These are phyloP conservation scores for Mormyrus lacerda DNA, from an alignment of 2,113 vertebrate species.

Conservation along the genomic window DNA sequence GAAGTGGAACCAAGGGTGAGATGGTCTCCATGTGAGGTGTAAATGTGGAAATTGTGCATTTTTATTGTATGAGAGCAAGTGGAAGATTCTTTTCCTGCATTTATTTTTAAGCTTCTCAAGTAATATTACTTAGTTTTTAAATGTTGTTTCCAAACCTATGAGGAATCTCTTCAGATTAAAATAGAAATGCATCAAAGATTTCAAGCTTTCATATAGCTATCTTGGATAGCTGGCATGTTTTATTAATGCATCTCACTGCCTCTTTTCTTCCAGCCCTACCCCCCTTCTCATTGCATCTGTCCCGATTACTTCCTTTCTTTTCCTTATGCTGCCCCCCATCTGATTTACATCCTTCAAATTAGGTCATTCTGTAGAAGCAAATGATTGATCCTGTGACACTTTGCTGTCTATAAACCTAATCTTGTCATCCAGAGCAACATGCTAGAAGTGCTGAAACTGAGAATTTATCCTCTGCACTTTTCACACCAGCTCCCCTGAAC, in stretches of 20 bases:
- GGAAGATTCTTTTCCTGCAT: neutral
- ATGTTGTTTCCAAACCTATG: neutral
- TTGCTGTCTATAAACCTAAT: constrained; percentile 24
- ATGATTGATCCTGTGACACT: constrained; percentile 46
- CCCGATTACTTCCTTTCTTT: neutral
- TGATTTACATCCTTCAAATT: constrained; percentile 44
- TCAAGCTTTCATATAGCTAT: neutral
- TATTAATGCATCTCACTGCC: constrained; percentile 4
- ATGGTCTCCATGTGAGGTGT: constrained; percentile 26
- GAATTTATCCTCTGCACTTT: constrained; percentile 20
- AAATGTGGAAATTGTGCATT: constrained; percentile 35
- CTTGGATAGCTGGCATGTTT: neutral
- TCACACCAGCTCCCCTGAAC: neutral
- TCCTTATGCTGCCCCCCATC: neutral
- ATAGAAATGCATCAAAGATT: neutral
- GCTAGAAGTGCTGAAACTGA: neutral
- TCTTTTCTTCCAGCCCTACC: constrained; percentile 10
- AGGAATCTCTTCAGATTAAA: neutral
- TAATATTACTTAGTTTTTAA: neutral
- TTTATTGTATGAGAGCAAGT: neutral
- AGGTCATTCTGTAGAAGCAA: constrained; percentile 61
- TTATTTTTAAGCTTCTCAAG: neutral
- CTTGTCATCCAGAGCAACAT: constrained; percentile 28
- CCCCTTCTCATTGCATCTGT: constrained; percentile 11
- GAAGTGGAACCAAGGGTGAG: constrained; percentile 30